Evolutionary conservation across 2,888 invertebrate genomes (phyloP), one percentile per base, ranked within the genome.

Genomic region (Andrena trimmerana): DNA sequence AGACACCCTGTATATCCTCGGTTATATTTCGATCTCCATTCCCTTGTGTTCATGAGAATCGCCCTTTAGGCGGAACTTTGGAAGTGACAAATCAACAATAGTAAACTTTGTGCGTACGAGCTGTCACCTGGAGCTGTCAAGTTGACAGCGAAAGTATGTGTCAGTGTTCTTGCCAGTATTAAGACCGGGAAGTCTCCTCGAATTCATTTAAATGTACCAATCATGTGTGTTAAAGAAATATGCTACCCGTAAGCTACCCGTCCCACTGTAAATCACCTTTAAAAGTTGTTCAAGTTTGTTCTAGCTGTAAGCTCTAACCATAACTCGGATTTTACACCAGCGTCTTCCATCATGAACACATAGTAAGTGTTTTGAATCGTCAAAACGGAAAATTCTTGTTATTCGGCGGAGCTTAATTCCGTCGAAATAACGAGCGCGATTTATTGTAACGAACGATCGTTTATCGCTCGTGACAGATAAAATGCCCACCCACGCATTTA

Each of bases 341-440:
- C 65, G 63, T 78, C 86, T 81, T 84, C 72, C 86, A 73, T 59
- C 65, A 87, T 87, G 87, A 87, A 84, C 31, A 63, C 87, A 63
- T 84, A 87, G 87, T 87, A 79, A 87, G 87, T 87, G 52, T 67
- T 57, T 33, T 7, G 7, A 54, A 33, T 33, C 1, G 1, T 33
- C 62, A 48, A 67, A 7, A 66, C 10, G 2, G 16, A 13, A 27
- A 29, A 75, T 33, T 48, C 3, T 48, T 6, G 1, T 62, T 62
- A 16, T 33, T 54, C 31, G 2, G 10, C 2, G 5, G 33, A 31
- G 10, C 57, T 33, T 68, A 33, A 31, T n/a, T 27, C 20, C 4
- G n/a, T 8, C 16, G 20, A 5, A 62, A 8, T 31, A 5, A 27
- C n/a, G 27, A 33, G 4, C 13, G 10, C 52, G 29, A 48, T 57